Conservation (phyloP, 2,113 vertebrate genomes). For the Rhea americana region DNA sequence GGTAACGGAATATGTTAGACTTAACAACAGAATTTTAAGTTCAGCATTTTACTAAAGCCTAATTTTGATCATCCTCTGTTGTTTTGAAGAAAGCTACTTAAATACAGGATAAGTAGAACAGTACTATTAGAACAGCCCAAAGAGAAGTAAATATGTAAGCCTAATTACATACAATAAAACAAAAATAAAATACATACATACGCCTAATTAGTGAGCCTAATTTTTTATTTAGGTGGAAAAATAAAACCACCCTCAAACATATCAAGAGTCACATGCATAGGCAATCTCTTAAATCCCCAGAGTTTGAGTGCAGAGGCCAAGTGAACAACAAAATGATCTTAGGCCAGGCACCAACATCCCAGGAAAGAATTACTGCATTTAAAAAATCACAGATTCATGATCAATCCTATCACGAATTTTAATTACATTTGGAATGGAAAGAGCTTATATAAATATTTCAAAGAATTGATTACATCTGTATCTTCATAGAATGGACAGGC, state of each 20-base stretch:
- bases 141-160: neutral
- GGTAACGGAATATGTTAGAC: neutral
- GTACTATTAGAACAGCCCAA: neutral
- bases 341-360: neutral
- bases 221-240: neutral
- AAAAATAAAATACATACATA: no score
- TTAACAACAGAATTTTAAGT: neutral
- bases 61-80: neutral
- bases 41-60: neutral
- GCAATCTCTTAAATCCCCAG: neutral
- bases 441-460: neutral
- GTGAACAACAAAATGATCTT: rapidly evolving
- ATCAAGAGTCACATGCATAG: neutral
- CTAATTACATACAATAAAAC: no score
- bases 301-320: neutral
- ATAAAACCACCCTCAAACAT: neutral
- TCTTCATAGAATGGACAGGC: neutral
- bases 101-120: neutral
- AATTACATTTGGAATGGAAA: neutral
- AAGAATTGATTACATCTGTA: neutral
- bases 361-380: neutral
- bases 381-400: neutral
- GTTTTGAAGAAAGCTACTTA: neutral
- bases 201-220: neutral
- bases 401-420: neutral